phyloP scores from a whole-genome alignment of 2,797 vertebrate species.

The Parauchenoglanis punctatus region DNA sequence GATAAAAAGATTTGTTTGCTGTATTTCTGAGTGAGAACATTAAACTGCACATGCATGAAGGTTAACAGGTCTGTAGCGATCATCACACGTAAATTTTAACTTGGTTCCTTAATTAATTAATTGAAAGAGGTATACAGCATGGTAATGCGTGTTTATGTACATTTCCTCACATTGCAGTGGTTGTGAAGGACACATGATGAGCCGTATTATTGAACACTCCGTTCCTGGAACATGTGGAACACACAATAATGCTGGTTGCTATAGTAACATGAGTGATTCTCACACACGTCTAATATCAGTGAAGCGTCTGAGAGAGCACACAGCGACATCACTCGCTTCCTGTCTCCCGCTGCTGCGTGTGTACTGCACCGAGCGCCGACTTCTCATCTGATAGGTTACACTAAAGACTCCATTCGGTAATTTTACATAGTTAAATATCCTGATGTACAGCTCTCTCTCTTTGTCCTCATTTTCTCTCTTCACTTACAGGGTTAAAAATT shows the following conservation, averaged over 20 bases:
- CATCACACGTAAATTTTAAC: too few relatives aligned
- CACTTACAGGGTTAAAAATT: too few relatives aligned
- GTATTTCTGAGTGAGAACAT: too few relatives aligned
- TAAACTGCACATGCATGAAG: too few relatives aligned
- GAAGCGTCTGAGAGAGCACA: not conserved
- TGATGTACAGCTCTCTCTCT: not conserved
- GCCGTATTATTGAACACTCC: too few relatives aligned
- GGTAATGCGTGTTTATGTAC: not conserved
- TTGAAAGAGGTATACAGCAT: not conserved
- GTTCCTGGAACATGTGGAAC: not conserved
- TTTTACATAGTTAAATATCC: not conserved
- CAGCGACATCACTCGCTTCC: not conserved
- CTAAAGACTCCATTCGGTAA: not conserved
- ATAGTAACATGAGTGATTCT: not conserved
- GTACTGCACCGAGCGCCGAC: not conserved
- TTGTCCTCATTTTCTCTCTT: too few relatives aligned
- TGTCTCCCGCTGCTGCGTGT: too few relatives aligned
- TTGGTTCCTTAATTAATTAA: too few relatives aligned
- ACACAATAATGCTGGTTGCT: not conserved
- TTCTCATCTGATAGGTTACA: too few relatives aligned
- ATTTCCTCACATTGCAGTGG: not conserved
- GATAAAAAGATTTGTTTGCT: too few relatives aligned
- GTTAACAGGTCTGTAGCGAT: too few relatives aligned
- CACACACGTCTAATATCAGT: not conserved
- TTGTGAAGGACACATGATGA: not conserved